Percentiles rank a stretch among this genome's conserved stretches.
Evolutionary conservation across 2,113 vertebrate genomes (phyloP).

Genomic region (Hyla sarda): DNA sequence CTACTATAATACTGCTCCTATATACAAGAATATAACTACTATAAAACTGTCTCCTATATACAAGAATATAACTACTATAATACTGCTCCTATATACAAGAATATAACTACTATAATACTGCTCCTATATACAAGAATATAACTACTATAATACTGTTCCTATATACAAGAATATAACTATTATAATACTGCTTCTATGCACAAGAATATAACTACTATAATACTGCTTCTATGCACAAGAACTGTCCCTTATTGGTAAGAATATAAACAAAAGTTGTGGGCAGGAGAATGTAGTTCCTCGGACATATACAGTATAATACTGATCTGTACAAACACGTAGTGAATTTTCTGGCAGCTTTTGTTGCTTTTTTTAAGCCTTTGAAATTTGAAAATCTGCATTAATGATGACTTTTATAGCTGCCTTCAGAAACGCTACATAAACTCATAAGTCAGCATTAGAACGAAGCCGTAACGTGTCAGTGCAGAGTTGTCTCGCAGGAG

Average conservation of each 20-base stretch:
- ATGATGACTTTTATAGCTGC: not conserved
- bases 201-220: conserved; percentile 2
- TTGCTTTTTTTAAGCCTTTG: not conserved
- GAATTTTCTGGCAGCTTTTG: not conserved
- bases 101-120: not conserved
- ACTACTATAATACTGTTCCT: not conserved
- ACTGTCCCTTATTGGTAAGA: not conserved
- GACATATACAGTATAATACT: too few species aligned
- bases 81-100: not conserved
- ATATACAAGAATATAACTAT: not conserved
- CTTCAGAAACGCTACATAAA: not conserved
- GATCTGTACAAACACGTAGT: not conserved
- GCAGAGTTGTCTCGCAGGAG: not conserved
- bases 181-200: not conserved
- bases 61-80: conserved; percentile 3
- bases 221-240: not conserved
- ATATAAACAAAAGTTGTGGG: not conserved
- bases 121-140: not conserved
- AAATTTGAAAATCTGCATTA: conserved; percentile 15
- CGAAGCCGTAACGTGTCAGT: not conserved
- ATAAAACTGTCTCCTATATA: not conserved
- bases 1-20: not conserved
- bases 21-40: not conserved
- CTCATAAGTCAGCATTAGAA: not conserved
- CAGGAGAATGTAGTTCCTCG: too few species aligned